These are phyloP conservation scores for Apodemia zela DNA, from an alignment of 2,888 invertebrate species.

Conservation along the genomic window DNA sequence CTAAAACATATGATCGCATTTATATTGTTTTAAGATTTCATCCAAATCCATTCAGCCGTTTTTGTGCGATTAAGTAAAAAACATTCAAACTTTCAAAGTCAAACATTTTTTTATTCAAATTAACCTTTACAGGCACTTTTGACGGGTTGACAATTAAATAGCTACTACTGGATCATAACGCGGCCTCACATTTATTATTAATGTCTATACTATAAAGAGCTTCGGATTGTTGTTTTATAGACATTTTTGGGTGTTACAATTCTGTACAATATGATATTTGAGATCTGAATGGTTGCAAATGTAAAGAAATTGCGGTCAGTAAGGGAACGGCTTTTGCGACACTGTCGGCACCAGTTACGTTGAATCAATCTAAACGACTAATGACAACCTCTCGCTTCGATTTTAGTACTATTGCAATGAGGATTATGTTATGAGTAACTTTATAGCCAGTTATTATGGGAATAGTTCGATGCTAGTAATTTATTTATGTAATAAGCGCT, in stretches of 20 bases:
- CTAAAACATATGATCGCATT: too few relatives aligned
- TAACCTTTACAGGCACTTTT: too few relatives aligned
- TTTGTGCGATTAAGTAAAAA: too few relatives aligned
- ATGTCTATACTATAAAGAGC: too few relatives aligned
- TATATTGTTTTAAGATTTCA: too few relatives aligned
- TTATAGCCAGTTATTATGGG: slow-evolving; percentile 14
- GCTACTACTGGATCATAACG: too few relatives aligned
- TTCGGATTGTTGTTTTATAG: not conserved
- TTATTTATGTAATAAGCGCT: not conserved
- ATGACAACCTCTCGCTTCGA: slow-evolving; percentile 49
- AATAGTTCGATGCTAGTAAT: not conserved
- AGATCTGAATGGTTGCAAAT: slow-evolving; percentile 34
- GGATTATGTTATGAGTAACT: slow-evolving; percentile 1
- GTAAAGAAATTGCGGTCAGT: slow-evolving; percentile 36
- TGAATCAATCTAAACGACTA: slow-evolving; percentile 62
- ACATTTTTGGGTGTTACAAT: not conserved
- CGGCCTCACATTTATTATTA: too few relatives aligned
- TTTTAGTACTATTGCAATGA: slow-evolving; percentile 21
- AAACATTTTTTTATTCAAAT: too few relatives aligned
- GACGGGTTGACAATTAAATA: too few relatives aligned
- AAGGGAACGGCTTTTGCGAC: slow-evolving; percentile 36
- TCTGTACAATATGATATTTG: slow-evolving; percentile 17
- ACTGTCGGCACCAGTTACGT: slow-evolving; percentile 55
- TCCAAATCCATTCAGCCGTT: too few relatives aligned
- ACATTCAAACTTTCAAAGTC: too few relatives aligned